A percentile compares a stretch with the other conserved stretches of the same genome.
Conservation (phyloP, 2,888 invertebrate genomes). For the Synanthedon vespiformis region DNA sequence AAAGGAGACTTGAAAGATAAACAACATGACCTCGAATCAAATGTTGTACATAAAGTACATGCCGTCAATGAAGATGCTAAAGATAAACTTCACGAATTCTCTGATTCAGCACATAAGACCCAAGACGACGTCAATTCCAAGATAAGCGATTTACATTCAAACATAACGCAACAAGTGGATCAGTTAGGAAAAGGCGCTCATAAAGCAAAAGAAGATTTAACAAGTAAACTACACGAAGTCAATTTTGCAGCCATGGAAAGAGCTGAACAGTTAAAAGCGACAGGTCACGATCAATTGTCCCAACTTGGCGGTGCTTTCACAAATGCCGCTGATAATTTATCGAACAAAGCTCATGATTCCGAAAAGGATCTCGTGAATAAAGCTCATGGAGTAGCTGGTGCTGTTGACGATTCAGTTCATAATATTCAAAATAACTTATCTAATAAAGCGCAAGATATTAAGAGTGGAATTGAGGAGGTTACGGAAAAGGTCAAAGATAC, state of each 20-base stretch:
- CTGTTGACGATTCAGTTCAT: conserved; percentile 27
- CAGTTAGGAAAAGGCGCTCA: conserved; percentile 39
- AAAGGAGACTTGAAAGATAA: conserved; percentile 29
- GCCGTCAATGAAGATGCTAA: conserved; percentile 23
- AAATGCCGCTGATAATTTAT: conserved; percentile 28
- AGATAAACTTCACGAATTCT: conserved; percentile 28
- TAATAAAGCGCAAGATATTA: conserved; percentile 33
- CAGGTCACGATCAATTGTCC: conserved; percentile 26
- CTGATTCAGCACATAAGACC: conserved; percentile 26
- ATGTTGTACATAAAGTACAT: conserved; percentile 25
- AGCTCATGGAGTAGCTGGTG: conserved; percentile 39
- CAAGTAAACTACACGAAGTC: conserved; percentile 47
- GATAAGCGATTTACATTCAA: conserved; percentile 23
- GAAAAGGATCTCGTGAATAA: conserved; percentile 34
- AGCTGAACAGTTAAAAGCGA: conserved; percentile 38
- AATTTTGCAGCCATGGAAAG: conserved; percentile 49
- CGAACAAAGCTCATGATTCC: conserved; percentile 25
- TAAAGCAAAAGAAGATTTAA: conserved; percentile 36
- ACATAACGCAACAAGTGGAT: conserved; percentile 30
- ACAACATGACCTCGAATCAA: conserved; percentile 26
- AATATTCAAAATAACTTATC: conserved; percentile 29
- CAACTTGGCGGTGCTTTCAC: conserved; percentile 37
- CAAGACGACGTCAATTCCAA: conserved; percentile 27
- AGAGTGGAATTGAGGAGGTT: conserved; percentile 29
- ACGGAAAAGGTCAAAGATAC: conserved; percentile 30